A percentile compares a stretch with the other conserved stretches of the same genome.
phyloP scores from a whole-genome alignment of 2,888 invertebrate genomes.

The Busseola fusca region DNA sequence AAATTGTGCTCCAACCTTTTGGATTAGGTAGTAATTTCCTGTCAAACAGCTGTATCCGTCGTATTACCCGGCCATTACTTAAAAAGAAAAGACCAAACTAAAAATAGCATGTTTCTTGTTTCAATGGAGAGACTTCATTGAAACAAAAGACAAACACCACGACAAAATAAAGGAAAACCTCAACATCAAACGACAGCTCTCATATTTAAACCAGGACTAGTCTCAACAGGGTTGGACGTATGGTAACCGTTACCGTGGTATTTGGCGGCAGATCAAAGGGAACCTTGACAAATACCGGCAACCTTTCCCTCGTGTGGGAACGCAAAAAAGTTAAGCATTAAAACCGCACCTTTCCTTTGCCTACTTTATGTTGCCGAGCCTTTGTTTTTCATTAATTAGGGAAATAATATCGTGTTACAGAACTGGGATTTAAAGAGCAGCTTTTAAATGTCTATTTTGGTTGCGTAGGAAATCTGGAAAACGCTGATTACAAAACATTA shows the following conservation, averaged over 20 bases:
- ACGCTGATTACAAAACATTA: background rate
- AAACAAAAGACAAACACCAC: background rate
- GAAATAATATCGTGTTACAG: conserved; percentile 4
- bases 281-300: conserved; percentile 52
- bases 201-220: conserved; percentile 22
- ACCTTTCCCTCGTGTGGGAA: conserved; percentile 45
- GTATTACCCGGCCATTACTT: background rate
- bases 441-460: background rate
- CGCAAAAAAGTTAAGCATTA: conserved; percentile 49
- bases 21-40: background rate
- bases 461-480: background rate
- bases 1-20: background rate
- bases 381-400: conserved; percentile 50
- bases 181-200: conserved; percentile 17
- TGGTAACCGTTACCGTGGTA: conserved; percentile 39
- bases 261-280: conserved; percentile 63
- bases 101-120: too few species aligned
- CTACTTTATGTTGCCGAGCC: conserved; percentile 21
- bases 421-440: background rate
- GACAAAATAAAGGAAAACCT: background rate
- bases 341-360: conserved; percentile 50
- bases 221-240: conserved; percentile 18
- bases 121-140: too few species aligned
- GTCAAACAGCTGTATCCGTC: background rate
- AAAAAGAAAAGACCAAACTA: background rate